These are phyloP conservation scores for Arenicola marina DNA, from an alignment of 2,888 invertebrate species.

Conservation along the genomic window DNA sequence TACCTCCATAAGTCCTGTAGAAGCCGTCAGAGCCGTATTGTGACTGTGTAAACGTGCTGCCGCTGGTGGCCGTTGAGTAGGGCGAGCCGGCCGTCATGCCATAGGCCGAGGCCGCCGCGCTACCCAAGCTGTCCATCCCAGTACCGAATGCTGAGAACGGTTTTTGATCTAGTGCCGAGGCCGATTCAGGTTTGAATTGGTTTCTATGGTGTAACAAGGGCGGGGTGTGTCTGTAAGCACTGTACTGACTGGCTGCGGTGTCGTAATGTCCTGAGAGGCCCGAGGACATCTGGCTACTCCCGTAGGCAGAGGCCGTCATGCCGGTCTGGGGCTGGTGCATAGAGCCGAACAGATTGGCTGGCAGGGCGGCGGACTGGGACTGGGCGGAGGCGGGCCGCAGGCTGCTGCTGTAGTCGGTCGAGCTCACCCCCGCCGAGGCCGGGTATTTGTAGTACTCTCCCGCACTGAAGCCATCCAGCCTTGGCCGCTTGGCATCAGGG, in stretches of 20 bases:
- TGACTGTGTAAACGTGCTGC: background rate
- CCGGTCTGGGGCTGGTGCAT: conserved; percentile 1
- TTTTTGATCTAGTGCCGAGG: background rate
- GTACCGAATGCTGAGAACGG: background rate
- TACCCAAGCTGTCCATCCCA: background rate
- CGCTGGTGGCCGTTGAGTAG: no score
- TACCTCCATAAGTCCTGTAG: conserved; percentile 5
- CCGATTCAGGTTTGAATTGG: background rate
- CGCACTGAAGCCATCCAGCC: conserved; percentile 1
- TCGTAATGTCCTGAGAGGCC: conserved; percentile 1
- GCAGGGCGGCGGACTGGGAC: background rate
- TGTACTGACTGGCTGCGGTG: background rate
- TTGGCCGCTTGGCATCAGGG: background rate
- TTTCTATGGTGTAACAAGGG: background rate
- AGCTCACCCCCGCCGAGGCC: background rate
- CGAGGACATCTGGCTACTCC: background rate
- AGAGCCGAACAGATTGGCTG: background rate
- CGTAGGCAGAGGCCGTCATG: background rate
- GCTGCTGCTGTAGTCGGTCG: conserved; percentile 4
- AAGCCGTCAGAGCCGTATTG: conserved; percentile 1
- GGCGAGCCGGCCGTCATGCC: background rate
- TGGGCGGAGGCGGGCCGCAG: background rate
- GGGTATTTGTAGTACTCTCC: conserved; percentile 5
- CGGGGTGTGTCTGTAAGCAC: background rate
- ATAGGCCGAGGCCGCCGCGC: background rate